Evolutionary conservation across 1,140 invertebrate species (phyloP).

Genomic region (Thaumatotibia leucotreta): DNA sequence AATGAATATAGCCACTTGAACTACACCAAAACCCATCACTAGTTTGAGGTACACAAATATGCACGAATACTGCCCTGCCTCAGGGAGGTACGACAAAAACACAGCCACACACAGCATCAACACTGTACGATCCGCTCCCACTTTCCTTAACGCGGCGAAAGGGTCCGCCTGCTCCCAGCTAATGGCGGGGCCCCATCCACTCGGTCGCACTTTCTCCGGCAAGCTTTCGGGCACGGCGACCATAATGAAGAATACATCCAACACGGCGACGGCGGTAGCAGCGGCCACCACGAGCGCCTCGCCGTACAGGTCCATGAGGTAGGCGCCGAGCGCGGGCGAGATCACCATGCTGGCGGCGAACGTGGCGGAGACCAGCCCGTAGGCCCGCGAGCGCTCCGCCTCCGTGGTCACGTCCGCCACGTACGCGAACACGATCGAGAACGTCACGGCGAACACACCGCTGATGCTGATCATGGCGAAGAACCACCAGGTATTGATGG

Average conservation of each 20-base stretch:
- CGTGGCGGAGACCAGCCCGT: slow-evolving; percentile 98
- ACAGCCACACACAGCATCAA: slow-evolving; percentile 98
- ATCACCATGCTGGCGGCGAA: slow-evolving; percentile 99
- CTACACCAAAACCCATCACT: slow-evolving; percentile 96
- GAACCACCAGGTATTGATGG: slow-evolving; percentile 99
- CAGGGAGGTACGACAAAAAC: slow-evolving; percentile 98
- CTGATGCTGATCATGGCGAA: slow-evolving; percentile 99
- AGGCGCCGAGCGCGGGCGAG: slow-evolving; percentile 96
- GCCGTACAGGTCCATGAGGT: slow-evolving; percentile 92
- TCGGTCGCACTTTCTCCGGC: slow-evolving; percentile 93
- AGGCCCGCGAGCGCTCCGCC: slow-evolving; percentile 95
- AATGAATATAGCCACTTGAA: slow-evolving; percentile 98
- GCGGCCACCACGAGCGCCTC: slow-evolving; percentile 97
- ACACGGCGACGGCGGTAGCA: slow-evolving; percentile 94
- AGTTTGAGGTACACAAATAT: slow-evolving; percentile 99
- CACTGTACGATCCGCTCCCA: slow-evolving; percentile 97
- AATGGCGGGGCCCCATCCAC: slow-evolving; percentile 88
- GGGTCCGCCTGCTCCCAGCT: slow-evolving; percentile 99
- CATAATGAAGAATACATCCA: slow-evolving; percentile 99
- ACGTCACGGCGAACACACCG: slow-evolving; percentile 98
- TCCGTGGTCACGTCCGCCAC: slow-evolving; percentile 99
- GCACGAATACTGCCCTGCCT: slow-evolving; percentile 99
- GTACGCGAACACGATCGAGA: slow-evolving; percentile 99
- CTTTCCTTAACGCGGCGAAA: slow-evolving; percentile 94
- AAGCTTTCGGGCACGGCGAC: slow-evolving; percentile 98